These are phyloP conservation scores for Elegia similella DNA, from an alignment of 2,888 invertebrate species.

Conservation along the genomic window DNA sequence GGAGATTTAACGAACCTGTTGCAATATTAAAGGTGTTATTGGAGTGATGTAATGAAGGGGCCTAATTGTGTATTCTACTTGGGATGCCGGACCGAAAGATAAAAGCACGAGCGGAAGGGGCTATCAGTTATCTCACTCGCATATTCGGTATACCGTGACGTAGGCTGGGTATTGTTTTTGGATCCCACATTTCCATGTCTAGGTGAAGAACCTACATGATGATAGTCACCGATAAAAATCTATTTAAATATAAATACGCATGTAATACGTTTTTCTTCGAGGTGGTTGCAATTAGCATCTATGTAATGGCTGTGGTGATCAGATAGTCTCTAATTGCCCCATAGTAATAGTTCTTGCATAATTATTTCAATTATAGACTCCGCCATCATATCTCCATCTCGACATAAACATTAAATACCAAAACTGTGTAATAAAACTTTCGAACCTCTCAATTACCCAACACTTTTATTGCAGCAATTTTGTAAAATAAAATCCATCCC, in stretches of 20 bases:
- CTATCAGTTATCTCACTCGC: constrained; percentile 44
- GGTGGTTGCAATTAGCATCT: neutral
- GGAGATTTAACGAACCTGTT: constrained; percentile 23
- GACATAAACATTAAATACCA: constrained; percentile 25
- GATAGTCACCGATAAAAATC: neutral
- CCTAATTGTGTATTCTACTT: constrained; percentile 77
- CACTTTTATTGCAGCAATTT: constrained; percentile 74
- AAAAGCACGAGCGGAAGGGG: constrained; percentile 55
- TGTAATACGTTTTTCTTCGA: neutral
- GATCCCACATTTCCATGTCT: neutral
- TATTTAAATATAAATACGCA: neutral
- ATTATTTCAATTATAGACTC: constrained; percentile 17
- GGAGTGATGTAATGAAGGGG: constrained; percentile 78
- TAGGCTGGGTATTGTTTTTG: constrained; percentile 22
- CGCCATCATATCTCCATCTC: constrained; percentile 22
- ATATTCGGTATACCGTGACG: constrained; percentile 33
- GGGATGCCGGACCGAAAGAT: constrained; percentile 60
- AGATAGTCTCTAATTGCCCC: neutral
- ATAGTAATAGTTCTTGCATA: neutral
- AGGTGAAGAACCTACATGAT: neutral
- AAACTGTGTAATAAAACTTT: constrained; percentile 52
- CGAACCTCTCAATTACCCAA: constrained; percentile 70
- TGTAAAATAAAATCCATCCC: constrained; percentile 68
- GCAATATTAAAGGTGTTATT: constrained; percentile 72
- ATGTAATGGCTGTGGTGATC: neutral